Evolutionary conservation across 2,797 vertebrate genomes (phyloP), one percentile per base, ranked within the genome.

Genomic region (Sebastes diaconus): DNA sequence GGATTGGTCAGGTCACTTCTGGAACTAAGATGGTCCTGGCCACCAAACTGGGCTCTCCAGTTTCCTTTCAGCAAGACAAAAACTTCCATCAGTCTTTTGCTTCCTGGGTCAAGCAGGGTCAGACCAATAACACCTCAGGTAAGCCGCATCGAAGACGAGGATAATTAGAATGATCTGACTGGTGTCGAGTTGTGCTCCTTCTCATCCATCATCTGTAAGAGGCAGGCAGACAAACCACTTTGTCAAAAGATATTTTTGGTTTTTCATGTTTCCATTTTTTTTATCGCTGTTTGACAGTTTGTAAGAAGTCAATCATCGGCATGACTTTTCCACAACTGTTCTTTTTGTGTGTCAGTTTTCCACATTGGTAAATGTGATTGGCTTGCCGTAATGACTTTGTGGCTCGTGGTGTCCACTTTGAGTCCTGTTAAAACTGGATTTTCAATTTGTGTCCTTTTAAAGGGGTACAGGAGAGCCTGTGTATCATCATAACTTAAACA

Each of bases 91-190:
- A 99, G 67, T 98, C 97, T 3, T 99, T 99, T 86, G 97, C 98
- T 50, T 98, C 98, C 11, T 99, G 98, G 98, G 97, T 99, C 91
- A 99, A 98, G 81, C 98, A 99, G 96, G 98, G 98, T 86, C 98
- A 99, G 61, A 96, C 94, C 93, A 98, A 93, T 96, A 96, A 94
- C 94, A 96, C 95, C 96, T 91, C 95, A 94, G 95, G 96, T 95
- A 78, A 93, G 92, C 73, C 46, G 11, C 14, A n/a, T 3, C 24
- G 4, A 68, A 8, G 24, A 70, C 2, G 4, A 54, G 11, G 22
- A 55, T 11, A 12, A 52, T 36, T 39, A 5, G 10, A 63, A 6
- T 70, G 9, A 8, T 67, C 13, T 58, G 50, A 52, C 50, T 20
- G n/a, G 30, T 55, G 8, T 18, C 8, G 16, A 25, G 22, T 39